These are phyloP conservation scores for Acanthurus leucopareius DNA, from an alignment of 2,797 vertebrate species.

Conservation along the genomic window DNA sequence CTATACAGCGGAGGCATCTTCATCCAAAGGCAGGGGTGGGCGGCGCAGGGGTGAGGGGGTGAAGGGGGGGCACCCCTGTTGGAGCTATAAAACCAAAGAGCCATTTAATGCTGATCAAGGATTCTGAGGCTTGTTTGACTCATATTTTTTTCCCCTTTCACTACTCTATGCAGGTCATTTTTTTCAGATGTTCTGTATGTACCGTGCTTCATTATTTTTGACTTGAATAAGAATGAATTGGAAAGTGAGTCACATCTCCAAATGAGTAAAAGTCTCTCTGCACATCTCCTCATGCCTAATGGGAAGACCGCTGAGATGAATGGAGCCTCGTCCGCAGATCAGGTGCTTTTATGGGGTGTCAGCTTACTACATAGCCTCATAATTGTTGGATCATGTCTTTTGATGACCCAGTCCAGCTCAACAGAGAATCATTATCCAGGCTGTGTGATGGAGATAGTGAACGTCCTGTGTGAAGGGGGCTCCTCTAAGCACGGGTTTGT, in stretches of 20 bases:
- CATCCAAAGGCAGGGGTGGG: slow-evolving; percentile 59
- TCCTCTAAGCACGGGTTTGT: slow-evolving; percentile 57
- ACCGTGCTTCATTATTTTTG: slow-evolving; percentile 79
- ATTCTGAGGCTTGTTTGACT: slow-evolving; percentile 70
- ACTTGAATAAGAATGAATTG: slow-evolving; percentile 74
- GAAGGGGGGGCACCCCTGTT: slow-evolving; percentile 33
- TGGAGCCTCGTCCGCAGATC: slow-evolving; percentile 69
- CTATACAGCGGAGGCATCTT: slow-evolving; percentile 56
- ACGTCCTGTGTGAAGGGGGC: slow-evolving; percentile 59
- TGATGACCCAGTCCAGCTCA: slow-evolving; percentile 79
- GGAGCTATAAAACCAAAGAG: slow-evolving; percentile 78
- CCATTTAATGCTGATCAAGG: slow-evolving; percentile 82
- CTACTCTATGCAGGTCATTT: slow-evolving; percentile 52
- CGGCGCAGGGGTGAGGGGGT: slow-evolving; percentile 6
- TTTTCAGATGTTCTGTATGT: slow-evolving; percentile 62
- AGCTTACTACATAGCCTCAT: slow-evolving; percentile 77
- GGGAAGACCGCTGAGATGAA: slow-evolving; percentile 76
- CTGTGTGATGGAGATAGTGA: slow-evolving; percentile 67
- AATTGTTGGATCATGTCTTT: slow-evolving; percentile 81
- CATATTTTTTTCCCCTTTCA: slow-evolving; percentile 42
- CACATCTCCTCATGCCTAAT: slow-evolving; percentile 74
- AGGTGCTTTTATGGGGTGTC: slow-evolving; percentile 79
- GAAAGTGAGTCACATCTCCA: slow-evolving; percentile 76
- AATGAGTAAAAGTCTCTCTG: slow-evolving; percentile 72
- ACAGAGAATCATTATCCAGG: slow-evolving; percentile 75